Evolutionary conservation across 2,888 invertebrate genomes (phyloP).

Genomic region (Acleris literana): DNA sequence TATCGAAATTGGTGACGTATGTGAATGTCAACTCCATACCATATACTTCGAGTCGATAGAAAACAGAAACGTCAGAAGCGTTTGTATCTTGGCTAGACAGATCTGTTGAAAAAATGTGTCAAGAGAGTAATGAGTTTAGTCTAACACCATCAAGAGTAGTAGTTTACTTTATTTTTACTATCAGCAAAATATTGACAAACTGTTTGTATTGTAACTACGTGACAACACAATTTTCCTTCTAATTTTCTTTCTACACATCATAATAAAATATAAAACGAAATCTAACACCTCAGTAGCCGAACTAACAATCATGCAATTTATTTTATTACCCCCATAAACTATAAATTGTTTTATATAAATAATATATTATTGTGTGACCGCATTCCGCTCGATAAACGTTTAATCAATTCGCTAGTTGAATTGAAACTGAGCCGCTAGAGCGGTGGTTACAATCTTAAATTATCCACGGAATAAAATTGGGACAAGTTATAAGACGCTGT

Average conservation of each 20-base stretch:
- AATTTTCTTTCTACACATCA: background rate
- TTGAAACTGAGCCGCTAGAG: slow-evolving; percentile 44
- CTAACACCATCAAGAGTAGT: too few relatives aligned
- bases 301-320: slow-evolving; percentile 18
- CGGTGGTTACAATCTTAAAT: slow-evolving; percentile 45
- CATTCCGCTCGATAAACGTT: slow-evolving; percentile 60
- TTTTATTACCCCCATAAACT: slow-evolving; percentile 38
- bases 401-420: slow-evolving; percentile 62
- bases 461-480: slow-evolving; percentile 39
- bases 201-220: too few relatives aligned
- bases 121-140: too few relatives aligned
- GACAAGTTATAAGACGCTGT: slow-evolving; percentile 13
- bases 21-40: too few relatives aligned
- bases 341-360: slow-evolving; percentile 21
- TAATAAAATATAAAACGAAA: slow-evolving; percentile 8
- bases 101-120: too few relatives aligned
- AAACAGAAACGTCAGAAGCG: too few relatives aligned
- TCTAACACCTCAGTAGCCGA: slow-evolving; percentile 15
- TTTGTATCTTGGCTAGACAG: too few relatives aligned
- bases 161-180: too few relatives aligned
- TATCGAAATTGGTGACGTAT: too few relatives aligned
- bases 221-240: background rate
- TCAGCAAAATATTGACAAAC: too few relatives aligned
- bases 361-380: slow-evolving; percentile 44
- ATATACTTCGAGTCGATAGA: too few relatives aligned